Base-by-base conservation (phyloP, 2,888 invertebrate species). In the Leptinotarsa haldemani region DNA sequence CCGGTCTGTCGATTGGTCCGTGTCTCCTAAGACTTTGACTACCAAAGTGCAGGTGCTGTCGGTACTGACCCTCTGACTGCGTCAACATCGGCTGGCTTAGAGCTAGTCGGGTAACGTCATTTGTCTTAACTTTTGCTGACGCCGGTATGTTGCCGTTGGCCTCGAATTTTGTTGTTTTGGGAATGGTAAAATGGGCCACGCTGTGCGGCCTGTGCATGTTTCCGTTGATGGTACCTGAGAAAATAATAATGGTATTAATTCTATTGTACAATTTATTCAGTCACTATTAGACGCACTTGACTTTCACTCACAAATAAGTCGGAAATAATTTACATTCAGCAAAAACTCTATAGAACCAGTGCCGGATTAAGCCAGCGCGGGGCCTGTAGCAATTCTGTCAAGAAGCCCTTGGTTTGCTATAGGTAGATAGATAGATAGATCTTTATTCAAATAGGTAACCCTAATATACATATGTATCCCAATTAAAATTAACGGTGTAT, bases 1-100 rank as follows among this genome's bases (percentile, higher is more conserved):
- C 97, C 70, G 94, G 95, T 69, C 95, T 90, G 82, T 94, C 91
- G 91, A 97, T 93, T 18, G 96, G 93, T 2, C 95, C 94, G 30
- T 80, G 78, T 68, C 78, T 81, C 61, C 82, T 77, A 50, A 83
- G 79, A 76, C 79, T 81, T 63, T 84, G 85, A 79, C 93, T 93
- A 48, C 92, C 92, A 50, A 90, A 91, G 64, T 80, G 80, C 61
- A 76, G 73, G 25, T 77, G 74, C 40, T 74, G 76, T 18, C 67
- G 52, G 53, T 40, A 25, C 50, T 77, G 78, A 1, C 73, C 70
- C 69, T 83, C 78, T 18, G 82, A 82, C 76, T 84, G 89, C 9
- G 85, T 83, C 68, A 68, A 87, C 78, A 91, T 90, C 2, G 95
- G 94, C 82, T 94, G 94, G 79, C 94, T 95, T 56, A 92, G 88